Evolutionary conservation across 37 sponge, comb jelly and placozoan genomes (phyloP), one percentile per base, ranked within the genome.

Genomic region (Haliclona indistincta): DNA sequence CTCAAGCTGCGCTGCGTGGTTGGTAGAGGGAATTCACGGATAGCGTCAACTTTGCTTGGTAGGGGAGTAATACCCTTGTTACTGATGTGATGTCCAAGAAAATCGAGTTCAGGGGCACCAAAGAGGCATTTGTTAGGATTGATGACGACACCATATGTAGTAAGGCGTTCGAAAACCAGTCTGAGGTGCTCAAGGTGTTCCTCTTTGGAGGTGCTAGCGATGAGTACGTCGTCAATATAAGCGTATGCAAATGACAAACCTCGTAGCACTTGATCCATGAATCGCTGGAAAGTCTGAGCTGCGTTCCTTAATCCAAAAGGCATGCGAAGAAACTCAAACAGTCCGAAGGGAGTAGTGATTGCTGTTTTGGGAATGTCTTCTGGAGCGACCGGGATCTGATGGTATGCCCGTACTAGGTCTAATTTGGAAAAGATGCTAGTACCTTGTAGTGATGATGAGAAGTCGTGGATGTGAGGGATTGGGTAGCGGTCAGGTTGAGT

Each of bases 401-500:
- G 51, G 47, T 76, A 76, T 10, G 77, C 77, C 23, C 81, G 64
- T 0, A 87, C 77, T 3, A 87, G 77, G 66, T 87, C 87, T 2
- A 86, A 44, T 34, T 80, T 72, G n/a, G 81, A 80, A 64, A 86
- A 86, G 25, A 80, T 40, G 28, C 64, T 86, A 54, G 81, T 43
- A 30, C 87, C 81, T 10, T 79, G 80, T 0, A 81, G 77, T 37
- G 71, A 55, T 23, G 64, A 41, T 4, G 88, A 56, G 58, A 88
- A 88, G 43, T 88, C 78, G 34, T 82, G 83, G 10, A 88, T 71
- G 52, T 88, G 88, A 0, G 88, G 83, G 35, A 88, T 70, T 5
- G 83, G 88, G 43, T 88, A 88, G 15, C 82, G 43, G 37, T 88
- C 89, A n/a, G 84, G 76, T 15, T 45, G 51, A 25, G 89, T 80